A percentile compares a stretch with the other conserved stretches of the same genome.
Evolutionary conservation across 2,113 vertebrate genomes (phyloP).

Genomic region (Ciconia boyciana): DNA sequence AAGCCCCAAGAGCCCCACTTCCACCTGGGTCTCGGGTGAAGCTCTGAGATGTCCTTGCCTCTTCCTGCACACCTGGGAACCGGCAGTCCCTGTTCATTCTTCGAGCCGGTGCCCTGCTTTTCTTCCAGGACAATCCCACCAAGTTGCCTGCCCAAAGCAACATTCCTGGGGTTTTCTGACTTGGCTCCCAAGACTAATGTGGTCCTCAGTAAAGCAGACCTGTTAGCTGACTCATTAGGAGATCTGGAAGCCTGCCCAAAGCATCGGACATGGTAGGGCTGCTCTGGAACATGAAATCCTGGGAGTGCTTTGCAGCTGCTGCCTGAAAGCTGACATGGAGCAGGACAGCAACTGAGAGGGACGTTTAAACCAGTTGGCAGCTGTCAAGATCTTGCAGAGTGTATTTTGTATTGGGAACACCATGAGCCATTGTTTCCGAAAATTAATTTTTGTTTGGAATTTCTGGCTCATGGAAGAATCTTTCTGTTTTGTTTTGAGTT

Average conservation of each 20-base stretch:
- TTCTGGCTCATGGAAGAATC: not conserved
- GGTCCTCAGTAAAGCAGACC: not conserved
- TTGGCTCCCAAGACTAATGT: not conserved
- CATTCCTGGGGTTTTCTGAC: not conserved
- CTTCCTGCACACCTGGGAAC: not conserved
- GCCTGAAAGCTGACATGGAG: not conserved
- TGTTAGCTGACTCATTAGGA: not conserved
- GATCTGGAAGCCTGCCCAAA: constrained; percentile 30
- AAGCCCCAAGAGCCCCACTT: not conserved
- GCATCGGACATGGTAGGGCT: not conserved
- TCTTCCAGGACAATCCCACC: not conserved
- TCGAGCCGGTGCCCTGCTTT: not conserved
- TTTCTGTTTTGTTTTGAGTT: constrained; percentile 6
- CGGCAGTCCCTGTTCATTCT: not conserved
- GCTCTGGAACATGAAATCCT: constrained; percentile 21
- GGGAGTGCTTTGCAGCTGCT: constrained; percentile 18
- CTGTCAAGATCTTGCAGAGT: not conserved
- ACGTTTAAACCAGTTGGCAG: not conserved
- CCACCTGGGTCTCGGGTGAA: not conserved
- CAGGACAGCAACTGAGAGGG: not conserved
- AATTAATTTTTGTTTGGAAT: constrained; percentile 1
- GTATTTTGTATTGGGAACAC: not conserved
- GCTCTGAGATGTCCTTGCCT: not conserved
- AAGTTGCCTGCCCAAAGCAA: not conserved
- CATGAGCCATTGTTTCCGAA: not conserved